A percentile compares a stretch with the other conserved stretches of the same genome.
These are phyloP conservation scores for Strix uralensis DNA, from an alignment of 2,113 vertebrate genomes.

Conservation along the genomic window DNA sequence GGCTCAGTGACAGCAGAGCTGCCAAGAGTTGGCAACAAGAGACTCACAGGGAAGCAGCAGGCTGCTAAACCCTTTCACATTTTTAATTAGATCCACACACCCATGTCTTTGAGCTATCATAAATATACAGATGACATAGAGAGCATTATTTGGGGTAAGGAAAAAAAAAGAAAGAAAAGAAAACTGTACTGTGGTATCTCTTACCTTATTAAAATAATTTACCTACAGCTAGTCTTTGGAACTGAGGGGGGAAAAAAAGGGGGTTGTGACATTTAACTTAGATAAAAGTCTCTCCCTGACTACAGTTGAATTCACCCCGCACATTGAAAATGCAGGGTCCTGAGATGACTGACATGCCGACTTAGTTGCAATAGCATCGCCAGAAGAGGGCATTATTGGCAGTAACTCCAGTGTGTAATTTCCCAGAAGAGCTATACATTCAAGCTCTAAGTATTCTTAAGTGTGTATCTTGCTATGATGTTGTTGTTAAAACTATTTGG, in stretches of 20 bases:
- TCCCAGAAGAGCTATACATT: constrained; percentile 55
- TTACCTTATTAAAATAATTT: constrained; percentile 74
- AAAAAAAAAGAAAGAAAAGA: constrained; percentile 12
- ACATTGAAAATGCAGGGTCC: constrained; percentile 4
- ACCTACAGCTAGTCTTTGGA: constrained; percentile 63
- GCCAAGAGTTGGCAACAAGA: constrained; percentile 95
- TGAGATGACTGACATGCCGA: background rate
- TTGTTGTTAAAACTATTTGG: constrained; percentile 42
- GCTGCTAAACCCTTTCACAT: constrained; percentile 98
- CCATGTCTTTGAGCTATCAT: constrained; percentile 98
- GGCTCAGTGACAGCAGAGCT: constrained; percentile 93
- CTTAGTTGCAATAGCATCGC: constrained; percentile 42
- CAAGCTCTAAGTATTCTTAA: constrained; percentile 61
- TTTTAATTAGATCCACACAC: constrained; percentile 99
- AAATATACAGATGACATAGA: constrained; percentile 93
- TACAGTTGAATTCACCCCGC: background rate
- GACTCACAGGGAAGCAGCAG: constrained; percentile 88
- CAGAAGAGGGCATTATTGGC: constrained; percentile 80
- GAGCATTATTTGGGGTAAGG: constrained; percentile 84
- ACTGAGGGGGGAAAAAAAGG: background rate
- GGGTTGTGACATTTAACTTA: background rate
- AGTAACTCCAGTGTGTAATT: constrained; percentile 41
- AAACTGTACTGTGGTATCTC: constrained; percentile 51
- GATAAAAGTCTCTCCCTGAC: background rate
- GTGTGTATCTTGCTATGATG: constrained; percentile 23